phyloP scores from a whole-genome alignment of 2,888 invertebrate genomes.

The Clanis bilineata region DNA sequence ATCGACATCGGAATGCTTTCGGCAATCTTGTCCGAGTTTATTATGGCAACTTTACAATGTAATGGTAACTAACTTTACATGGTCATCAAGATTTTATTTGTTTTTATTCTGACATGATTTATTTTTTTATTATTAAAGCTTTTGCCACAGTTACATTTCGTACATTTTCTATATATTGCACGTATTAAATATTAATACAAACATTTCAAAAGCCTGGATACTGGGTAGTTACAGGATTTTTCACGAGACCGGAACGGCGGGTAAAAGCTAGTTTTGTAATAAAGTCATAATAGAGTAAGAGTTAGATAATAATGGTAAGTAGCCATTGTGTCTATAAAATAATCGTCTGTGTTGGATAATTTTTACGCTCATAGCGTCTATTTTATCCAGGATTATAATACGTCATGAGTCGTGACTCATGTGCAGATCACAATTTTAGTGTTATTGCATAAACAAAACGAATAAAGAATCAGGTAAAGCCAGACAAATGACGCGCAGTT shows the following conservation, averaged over 20 bases:
- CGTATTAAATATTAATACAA: too few species aligned
- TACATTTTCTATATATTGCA: too few species aligned
- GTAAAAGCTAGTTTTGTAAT: too few species aligned
- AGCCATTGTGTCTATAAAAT: too few species aligned
- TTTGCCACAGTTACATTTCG: too few species aligned
- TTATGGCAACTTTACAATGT: not conserved
- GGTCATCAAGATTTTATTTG: not conserved
- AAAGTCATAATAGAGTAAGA: too few species aligned
- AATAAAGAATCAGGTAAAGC: not conserved
- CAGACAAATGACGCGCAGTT: conserved; percentile 1
- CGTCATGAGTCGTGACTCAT: not conserved
- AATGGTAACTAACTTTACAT: not conserved
- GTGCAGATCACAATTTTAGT: conserved; percentile 1
- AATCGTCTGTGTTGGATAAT: not conserved
- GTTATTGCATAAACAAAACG: not conserved
- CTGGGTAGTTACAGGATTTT: too few species aligned
- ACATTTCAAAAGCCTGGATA: too few species aligned
- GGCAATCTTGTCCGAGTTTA: not conserved
- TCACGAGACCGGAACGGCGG: too few species aligned
- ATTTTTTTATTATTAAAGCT: not conserved
- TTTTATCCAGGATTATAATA: not conserved
- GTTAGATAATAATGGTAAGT: too few species aligned
- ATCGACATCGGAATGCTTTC: conserved; percentile 33
- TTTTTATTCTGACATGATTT: too few species aligned
- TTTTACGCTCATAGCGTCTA: not conserved